These are phyloP conservation scores for Eidolon dupreanum DNA, from an alignment of 2,797 vertebrate genomes.

Conservation along the genomic window DNA sequence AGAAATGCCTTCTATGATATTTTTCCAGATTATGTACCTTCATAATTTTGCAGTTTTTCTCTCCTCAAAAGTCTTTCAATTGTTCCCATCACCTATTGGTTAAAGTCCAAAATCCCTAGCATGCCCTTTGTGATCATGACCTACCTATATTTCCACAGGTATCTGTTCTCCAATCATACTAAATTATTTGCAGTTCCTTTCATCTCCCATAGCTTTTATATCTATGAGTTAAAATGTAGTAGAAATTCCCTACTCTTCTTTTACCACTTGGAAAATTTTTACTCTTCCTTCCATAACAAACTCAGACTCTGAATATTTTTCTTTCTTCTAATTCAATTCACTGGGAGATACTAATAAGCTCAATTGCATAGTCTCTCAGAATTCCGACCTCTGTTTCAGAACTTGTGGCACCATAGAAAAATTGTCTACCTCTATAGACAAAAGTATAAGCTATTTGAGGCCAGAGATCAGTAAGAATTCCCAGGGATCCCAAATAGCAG, in stretches of 20 bases:
- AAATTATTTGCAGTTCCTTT: neutral
- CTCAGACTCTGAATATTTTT: neutral
- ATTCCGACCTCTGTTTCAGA: neutral
- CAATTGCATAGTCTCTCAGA: neutral
- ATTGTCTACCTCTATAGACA: neutral
- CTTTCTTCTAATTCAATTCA: neutral
- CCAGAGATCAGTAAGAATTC: neutral
- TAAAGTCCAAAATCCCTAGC: neutral
- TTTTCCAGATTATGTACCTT: neutral
- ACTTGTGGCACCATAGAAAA: neutral
- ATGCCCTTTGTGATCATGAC: neutral
- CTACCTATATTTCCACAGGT: neutral
- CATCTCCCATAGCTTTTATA: neutral
- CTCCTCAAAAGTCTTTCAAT: neutral
- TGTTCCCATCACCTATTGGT: neutral
- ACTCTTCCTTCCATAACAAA: neutral
- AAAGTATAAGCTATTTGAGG: neutral
- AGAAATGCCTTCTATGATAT: neutral
- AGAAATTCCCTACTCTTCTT: neutral
- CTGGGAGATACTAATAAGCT: neutral
- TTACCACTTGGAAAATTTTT: neutral
- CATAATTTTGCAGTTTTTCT: neutral
- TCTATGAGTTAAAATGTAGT: neutral
- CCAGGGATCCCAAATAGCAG: neutral
- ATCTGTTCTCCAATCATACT: neutral